phyloP scores from a whole-genome alignment of 2,113 vertebrate species.

The Natator depressus region DNA sequence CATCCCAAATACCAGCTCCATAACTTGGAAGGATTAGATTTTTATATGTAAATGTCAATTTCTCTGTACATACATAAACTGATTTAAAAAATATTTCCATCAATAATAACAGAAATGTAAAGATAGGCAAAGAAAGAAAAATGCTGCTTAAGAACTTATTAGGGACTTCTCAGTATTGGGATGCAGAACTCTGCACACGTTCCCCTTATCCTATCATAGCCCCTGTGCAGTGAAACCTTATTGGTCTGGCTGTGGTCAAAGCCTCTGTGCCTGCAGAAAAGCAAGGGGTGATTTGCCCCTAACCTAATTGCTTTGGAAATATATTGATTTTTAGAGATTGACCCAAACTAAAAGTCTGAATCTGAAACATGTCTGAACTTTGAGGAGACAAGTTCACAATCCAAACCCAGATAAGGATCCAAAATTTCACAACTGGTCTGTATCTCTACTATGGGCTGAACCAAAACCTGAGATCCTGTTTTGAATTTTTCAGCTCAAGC shows the following conservation, averaged over 20 bases:
- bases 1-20: too few relatives aligned
- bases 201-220: neutral
- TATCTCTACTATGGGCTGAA: neutral
- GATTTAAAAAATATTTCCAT: too few relatives aligned
- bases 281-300: too few relatives aligned
- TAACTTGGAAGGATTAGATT: too few relatives aligned
- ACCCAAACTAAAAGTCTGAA: neutral
- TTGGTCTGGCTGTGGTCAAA: neutral
- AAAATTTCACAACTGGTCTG: neutral
- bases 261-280: neutral
- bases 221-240: rapidly evolving
- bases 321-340: neutral
- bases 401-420: neutral
- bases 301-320: neutral
- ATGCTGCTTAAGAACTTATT: neutral
- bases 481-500: neutral
- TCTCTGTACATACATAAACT: too few relatives aligned
- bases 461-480: neutral
- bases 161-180: neutral
- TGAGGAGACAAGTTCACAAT: neutral
- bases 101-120: neutral
- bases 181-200: neutral
- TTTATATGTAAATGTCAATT: too few relatives aligned
- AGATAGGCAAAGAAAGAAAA: neutral
- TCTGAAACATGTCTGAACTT: neutral